Evolutionary conservation across 1,140 invertebrate genomes (phyloP).

Genomic region (Saccostrea cuccullata): DNA sequence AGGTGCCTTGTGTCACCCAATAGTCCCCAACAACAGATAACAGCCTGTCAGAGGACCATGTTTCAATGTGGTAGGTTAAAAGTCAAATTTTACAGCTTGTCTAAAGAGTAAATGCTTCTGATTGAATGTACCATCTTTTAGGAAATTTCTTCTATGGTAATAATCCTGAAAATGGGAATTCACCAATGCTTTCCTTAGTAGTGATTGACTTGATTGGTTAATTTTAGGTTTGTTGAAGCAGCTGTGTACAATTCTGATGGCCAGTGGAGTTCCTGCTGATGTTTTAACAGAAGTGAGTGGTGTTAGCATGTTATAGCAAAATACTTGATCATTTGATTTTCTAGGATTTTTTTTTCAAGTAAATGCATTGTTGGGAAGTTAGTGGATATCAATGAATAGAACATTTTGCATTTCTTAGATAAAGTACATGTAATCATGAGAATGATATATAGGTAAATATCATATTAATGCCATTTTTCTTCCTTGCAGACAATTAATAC

Average conservation of each 20-base stretch:
- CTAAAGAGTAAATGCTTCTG: too few species aligned
- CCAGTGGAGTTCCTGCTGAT: slow-evolving; percentile 96
- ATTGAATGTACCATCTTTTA: too few species aligned
- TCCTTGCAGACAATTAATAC: slow-evolving; percentile 89
- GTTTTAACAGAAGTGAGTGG: slow-evolving; percentile 89
- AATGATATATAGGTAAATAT: too few species aligned
- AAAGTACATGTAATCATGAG: too few species aligned
- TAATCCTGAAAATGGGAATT: too few species aligned
- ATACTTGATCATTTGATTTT: not conserved
- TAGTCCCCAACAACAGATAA: slow-evolving; percentile 86
- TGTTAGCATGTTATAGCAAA: not conserved
- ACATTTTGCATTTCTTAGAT: not conserved
- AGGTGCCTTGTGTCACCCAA: slow-evolving; percentile 93
- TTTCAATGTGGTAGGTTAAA: slow-evolving; percentile 84
- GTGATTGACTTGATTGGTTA: too few species aligned
- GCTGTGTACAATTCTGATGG: slow-evolving; percentile 94
- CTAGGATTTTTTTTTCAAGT: not conserved
- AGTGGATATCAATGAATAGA: not conserved
- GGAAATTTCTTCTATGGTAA: too few species aligned
- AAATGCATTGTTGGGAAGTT: not conserved
- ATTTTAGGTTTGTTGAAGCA: slow-evolving; percentile 82
- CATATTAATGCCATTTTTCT: not conserved
- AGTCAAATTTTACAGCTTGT: too few species aligned
- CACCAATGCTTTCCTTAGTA: too few species aligned
- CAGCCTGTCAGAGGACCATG: slow-evolving; percentile 93